Evolutionary conservation across 2,113 vertebrate species (phyloP).

Genomic region (Cyprinodon tularosa): DNA sequence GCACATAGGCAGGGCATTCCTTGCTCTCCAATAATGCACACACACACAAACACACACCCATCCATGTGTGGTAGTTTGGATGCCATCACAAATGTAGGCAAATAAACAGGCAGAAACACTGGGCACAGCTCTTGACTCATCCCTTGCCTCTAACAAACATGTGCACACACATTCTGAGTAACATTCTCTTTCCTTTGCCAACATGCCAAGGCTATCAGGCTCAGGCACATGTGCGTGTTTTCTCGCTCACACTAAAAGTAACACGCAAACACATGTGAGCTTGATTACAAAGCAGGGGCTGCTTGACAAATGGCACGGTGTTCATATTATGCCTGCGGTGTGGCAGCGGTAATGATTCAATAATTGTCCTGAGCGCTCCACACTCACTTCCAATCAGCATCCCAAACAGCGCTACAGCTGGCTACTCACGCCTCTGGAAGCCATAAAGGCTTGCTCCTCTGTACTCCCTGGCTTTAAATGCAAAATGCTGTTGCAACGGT

Average conservation of each 20-base stretch:
- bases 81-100: conserved; percentile 44
- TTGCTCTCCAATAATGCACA: conserved; percentile 55
- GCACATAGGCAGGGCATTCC: conserved; percentile 78
- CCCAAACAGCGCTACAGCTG: conserved; percentile 63
- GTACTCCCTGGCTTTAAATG: conserved; percentile 16
- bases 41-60: conserved; percentile 43
- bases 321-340: conserved; percentile 76
- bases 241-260: conserved; percentile 17
- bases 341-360: conserved; percentile 73
- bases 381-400: conserved; percentile 78
- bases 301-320: conserved; percentile 74
- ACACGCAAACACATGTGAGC: conserved; percentile 60
- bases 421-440: conserved; percentile 60
- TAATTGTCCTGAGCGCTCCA: conserved; percentile 76
- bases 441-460: conserved; percentile 28
- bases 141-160: conserved; percentile 46
- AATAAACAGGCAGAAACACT: conserved; percentile 57
- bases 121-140: conserved; percentile 56
- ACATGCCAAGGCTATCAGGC: conserved; percentile 53
- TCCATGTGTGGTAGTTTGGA: conserved; percentile 42
- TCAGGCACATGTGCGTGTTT: conserved; percentile 7
- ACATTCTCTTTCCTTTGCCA: conserved; percentile 73
- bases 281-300: conserved; percentile 73
- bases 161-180: conserved; percentile 58
- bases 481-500: conserved; percentile 35